Conservation (phyloP, 2,888 invertebrate species). For the Meloe dianella region DNA sequence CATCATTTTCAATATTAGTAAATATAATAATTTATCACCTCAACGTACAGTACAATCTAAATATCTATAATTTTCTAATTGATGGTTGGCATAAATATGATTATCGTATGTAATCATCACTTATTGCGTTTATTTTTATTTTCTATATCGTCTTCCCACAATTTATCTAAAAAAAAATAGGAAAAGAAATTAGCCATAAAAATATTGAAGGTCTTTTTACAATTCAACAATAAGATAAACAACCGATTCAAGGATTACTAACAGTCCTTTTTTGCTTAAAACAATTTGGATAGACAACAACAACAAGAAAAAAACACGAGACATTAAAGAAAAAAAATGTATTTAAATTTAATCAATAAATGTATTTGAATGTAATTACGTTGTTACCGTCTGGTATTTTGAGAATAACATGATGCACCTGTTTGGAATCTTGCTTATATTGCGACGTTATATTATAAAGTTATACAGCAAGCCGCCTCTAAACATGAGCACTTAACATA, state of each 20-base stretch:
- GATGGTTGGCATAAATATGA: neutral
- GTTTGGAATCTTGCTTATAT: conserved; percentile 1
- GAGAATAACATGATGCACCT: neutral
- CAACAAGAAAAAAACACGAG: no score
- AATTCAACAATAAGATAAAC: neutral
- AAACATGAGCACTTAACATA: neutral
- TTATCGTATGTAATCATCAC: neutral
- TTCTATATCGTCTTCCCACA: conserved; percentile 12
- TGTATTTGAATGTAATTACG: neutral
- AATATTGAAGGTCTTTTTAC: neutral
- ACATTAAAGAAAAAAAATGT: neutral
- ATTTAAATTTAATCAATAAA: neutral
- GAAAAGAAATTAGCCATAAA: conserved; percentile 16
- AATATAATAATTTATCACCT: neutral
- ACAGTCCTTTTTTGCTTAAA: no score
- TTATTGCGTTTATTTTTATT: neutral
- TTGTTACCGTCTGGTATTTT: neutral
- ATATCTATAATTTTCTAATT: neutral
- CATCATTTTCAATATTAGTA: neutral
- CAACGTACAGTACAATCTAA: neutral
- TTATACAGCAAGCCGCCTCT: neutral
- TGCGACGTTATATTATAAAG: neutral
- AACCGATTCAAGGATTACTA: conserved; percentile 1
- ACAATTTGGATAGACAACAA: neutral
- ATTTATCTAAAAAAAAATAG: conserved; percentile 23